phyloP scores from a whole-genome alignment of 2,888 invertebrate genomes.

The Caenorhabditis sp. region DNA sequence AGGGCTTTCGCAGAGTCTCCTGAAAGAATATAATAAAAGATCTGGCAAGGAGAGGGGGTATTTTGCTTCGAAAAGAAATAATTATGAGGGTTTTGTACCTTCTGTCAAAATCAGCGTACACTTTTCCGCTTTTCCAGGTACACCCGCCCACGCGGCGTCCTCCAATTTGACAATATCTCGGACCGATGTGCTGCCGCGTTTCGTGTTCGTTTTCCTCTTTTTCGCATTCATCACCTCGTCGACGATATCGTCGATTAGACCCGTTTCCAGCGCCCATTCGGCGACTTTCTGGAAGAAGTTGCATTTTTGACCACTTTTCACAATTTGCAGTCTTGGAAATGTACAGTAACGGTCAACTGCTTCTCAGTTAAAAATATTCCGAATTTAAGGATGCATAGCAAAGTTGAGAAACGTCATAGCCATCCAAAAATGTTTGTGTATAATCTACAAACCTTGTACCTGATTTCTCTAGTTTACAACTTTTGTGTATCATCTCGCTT shows the following conservation, averaged over 20 bases:
- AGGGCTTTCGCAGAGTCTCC: conserved; percentile 99
- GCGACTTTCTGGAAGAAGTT: conserved; percentile 44
- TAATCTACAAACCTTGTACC: no score
- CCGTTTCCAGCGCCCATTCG: conserved; percentile 54
- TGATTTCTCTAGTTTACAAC: no score
- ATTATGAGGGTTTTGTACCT: conserved; percentile 74
- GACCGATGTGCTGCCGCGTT: conserved; percentile 5
- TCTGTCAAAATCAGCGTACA: conserved; percentile 98
- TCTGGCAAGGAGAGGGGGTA: no score
- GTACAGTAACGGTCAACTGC: no score
- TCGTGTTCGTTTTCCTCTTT: conserved; percentile 1
- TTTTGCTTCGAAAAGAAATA: neutral
- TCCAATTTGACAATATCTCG: conserved; percentile 63
- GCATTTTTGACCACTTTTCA: no score
- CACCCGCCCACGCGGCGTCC: conserved; percentile 66
- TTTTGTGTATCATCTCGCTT: no score
- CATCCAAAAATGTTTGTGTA: no score
- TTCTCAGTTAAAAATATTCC: no score
- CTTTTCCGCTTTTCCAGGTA: conserved; percentile 23
- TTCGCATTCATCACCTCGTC: conserved; percentile 47
- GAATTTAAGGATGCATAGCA: no score
- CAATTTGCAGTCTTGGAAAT: no score
- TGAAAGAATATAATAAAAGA: conserved; percentile 27
- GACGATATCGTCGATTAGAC: conserved; percentile 47
- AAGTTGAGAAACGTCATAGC: no score